These are phyloP conservation scores for Pachypeltis micranthus DNA, from an alignment of 1,140 invertebrate species.

Conservation along the genomic window DNA sequence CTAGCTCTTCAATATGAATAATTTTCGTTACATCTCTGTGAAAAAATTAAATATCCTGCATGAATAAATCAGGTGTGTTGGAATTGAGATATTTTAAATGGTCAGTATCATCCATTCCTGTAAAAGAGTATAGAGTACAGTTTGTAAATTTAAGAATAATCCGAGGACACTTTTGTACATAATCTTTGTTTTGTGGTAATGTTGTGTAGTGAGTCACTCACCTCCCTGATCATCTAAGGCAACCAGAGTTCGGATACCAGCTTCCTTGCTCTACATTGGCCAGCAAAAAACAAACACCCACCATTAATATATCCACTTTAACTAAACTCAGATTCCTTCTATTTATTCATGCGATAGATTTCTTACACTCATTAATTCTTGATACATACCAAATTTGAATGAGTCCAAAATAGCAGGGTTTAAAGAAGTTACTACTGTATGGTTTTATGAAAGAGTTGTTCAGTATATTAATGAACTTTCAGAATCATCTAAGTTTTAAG, in stretches of 20 bases:
- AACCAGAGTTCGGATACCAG: slow-evolving; percentile 96
- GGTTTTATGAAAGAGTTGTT: neutral
- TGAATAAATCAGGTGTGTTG: too few species aligned
- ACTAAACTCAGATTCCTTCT: slow-evolving; percentile 16
- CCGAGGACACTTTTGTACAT: neutral
- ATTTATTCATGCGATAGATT: slow-evolving; percentile 20
- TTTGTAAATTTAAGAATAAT: slow-evolving; percentile 6
- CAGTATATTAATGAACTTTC: neutral
- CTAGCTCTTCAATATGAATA: slow-evolving; percentile 1
- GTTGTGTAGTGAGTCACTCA: slow-evolving; percentile 49
- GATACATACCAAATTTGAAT: neutral
- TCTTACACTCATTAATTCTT: slow-evolving; percentile 14
- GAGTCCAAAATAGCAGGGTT: neutral
- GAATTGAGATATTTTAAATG: neutral
- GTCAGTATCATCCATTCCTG: neutral
- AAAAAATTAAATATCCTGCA: neutral
- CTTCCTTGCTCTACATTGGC: slow-evolving; percentile 91
- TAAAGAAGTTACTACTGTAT: neutral
- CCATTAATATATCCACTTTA: slow-evolving; percentile 12
- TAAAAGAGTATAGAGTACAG: neutral
- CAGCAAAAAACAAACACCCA: slow-evolving; percentile 47
- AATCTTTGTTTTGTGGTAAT: neutral
- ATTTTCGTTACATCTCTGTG: neutral
- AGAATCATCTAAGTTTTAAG: neutral
- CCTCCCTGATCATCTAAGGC: slow-evolving; percentile 99